Base-by-base conservation (phyloP, 1,140 invertebrate species). In the Panulirus ornatus region DNA sequence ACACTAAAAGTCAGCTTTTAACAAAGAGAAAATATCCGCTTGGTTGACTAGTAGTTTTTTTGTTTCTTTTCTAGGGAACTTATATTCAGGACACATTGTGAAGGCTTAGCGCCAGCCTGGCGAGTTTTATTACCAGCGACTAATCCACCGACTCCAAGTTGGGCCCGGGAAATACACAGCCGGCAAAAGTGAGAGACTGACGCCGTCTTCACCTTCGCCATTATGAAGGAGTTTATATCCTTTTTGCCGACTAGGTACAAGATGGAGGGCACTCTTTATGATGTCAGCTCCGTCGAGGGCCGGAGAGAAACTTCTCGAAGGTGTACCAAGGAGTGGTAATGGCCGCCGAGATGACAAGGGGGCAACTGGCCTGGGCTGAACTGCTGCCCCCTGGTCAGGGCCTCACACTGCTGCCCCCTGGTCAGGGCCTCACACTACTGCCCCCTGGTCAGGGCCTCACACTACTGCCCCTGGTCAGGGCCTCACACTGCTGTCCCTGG, bases 171-270 rank as follows among this genome's bases (percentile, higher is more conserved):
- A 58, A 58, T 58, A 19, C 51, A 19, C n/a, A 22, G 51, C 16
- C n/a, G n/a, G 51, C 11, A 58, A 19, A 58, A 16, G 11, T 14
- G 51, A 58, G 51, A 47, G 58, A 66, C 14, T 66, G 58, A 66
- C 58, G 22, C 3, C 58, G 22, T 66, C 58, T 66, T 66, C 58
- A 27, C 58, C n/a, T 66, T 2, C n/a, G n/a, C 58, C n/a, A 66
- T 66, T 66, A 66, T 66, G 58, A 66, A 66, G 58, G 58, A 66
- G 58, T 66, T 66, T 66, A 66, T 19, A 27, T 66, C n/a, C 58
- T 66, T 66, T 66, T 66, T 66, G 58, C 58, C n/a, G 58, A 11
- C 5, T 22, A 66, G n/a, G 14, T 27, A 66, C 58, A 66, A 66
- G 58, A 66, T 66, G 58, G 58, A 66, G 19, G 58, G 58, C n/a